Conservation (phyloP, 1,140 invertebrate species). For the Protaetia brevitarsis region DNA sequence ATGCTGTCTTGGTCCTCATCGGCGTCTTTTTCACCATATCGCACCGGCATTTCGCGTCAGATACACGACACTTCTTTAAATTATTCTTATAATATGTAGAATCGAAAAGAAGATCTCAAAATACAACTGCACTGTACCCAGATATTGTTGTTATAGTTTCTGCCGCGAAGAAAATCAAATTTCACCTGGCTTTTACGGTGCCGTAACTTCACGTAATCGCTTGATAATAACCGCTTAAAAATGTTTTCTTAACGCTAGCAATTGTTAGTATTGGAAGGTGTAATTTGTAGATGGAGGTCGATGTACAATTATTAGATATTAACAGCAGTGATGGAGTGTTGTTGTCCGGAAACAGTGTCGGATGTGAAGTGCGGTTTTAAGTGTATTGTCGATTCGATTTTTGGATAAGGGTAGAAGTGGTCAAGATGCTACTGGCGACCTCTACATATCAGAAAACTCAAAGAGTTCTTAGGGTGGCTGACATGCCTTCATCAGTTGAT, state of each 20-base stretch:
- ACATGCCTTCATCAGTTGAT: background rate
- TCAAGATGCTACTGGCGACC: slow-evolving; percentile 26
- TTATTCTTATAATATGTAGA: no score
- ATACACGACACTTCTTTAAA: no score
- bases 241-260: no score
- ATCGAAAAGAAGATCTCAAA: no score
- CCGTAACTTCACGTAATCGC: no score
- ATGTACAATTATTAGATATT: background rate
- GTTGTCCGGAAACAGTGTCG: background rate
- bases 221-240: no score
- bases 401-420: background rate
- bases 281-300: background rate
- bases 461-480: background rate
- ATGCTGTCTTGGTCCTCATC: slow-evolving; percentile 42
- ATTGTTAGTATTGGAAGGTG: no score
- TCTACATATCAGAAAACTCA: slow-evolving; percentile 33
- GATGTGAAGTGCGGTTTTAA: background rate
- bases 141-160: no score
- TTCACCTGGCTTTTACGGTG: no score
- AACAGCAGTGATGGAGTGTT: background rate
- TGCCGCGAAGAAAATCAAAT: no score
- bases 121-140: no score
- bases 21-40: slow-evolving; percentile 5
- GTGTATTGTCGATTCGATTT: background rate
- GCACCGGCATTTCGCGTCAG: no score